Conservation (phyloP, 2,113 vertebrate species). For the Pterocles orientalis region DNA sequence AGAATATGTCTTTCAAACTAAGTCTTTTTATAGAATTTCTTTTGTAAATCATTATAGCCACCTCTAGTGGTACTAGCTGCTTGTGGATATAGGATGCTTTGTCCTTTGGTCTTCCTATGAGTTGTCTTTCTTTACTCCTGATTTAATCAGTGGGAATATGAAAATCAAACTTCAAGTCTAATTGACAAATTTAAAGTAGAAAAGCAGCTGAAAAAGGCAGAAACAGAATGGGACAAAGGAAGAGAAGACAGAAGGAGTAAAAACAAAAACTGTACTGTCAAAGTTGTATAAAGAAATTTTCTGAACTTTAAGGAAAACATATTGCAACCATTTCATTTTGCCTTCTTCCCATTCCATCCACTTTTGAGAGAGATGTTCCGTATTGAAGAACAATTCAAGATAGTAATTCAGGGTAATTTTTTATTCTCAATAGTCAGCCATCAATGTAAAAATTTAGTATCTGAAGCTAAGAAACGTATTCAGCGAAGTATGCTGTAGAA, state of each 20-base stretch:
- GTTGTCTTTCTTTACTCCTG: background rate
- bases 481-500: background rate
- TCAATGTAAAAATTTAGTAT: background rate
- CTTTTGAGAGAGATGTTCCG: background rate
- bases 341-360: background rate
- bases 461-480: background rate
- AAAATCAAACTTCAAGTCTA: background rate
- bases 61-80: background rate
- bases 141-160: background rate
- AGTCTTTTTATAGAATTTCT: background rate
- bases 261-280: background rate
- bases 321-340: background rate
- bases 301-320: background rate
- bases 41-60: rapidly evolving
- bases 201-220: background rate
- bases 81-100: background rate
- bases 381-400: background rate
- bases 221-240: background rate
- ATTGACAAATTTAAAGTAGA: background rate
- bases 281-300: background rate
- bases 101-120: background rate
- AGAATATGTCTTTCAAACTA: background rate
- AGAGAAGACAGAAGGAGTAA: background rate
- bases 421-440: background rate
- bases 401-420: background rate